Evolutionary conservation across 2,888 invertebrate species (phyloP).

Genomic region (Chelonus formosanus): DNA sequence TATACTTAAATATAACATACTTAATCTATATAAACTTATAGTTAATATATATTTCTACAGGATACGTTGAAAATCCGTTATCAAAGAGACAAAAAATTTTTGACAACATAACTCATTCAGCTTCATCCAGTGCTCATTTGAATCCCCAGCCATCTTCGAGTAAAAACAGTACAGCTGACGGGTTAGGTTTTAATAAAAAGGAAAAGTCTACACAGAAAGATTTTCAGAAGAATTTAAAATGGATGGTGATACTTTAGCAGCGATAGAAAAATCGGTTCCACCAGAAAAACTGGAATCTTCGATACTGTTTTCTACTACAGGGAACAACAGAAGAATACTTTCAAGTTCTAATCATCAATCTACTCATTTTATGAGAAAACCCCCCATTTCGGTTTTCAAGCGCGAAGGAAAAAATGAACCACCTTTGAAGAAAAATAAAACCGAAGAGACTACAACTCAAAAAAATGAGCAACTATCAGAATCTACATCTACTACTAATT

Average conservation of each 20-base stretch:
- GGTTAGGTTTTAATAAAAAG: neutral
- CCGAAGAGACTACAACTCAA: too few relatives aligned
- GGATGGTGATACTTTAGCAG: constrained; percentile 16
- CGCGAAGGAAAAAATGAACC: too few relatives aligned
- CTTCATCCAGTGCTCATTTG: constrained; percentile 10
- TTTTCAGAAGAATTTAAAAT: constrained; percentile 23
- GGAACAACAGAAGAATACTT: too few relatives aligned
- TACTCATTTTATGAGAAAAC: too few relatives aligned
- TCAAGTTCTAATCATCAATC: too few relatives aligned
- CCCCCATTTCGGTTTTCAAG: too few relatives aligned
- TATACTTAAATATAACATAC: neutral
- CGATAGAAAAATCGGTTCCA: constrained; percentile 24
- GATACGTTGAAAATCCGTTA: constrained; percentile 33
- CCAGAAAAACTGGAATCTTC: too few relatives aligned
- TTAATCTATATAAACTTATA: constrained; percentile 1
- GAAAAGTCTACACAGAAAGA: constrained; percentile 3
- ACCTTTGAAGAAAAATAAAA: too few relatives aligned
- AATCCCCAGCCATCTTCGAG: constrained; percentile 11
- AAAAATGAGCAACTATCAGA: too few relatives aligned
- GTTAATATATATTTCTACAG: constrained; percentile 30
- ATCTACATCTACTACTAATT: too few relatives aligned
- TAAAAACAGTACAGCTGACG: neutral
- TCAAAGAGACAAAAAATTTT: constrained; percentile 28
- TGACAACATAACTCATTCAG: constrained; percentile 24
- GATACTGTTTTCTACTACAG: too few relatives aligned